Conservation (phyloP, 2,113 vertebrate species). For the Tetraodon nigroviridis region DNA sequence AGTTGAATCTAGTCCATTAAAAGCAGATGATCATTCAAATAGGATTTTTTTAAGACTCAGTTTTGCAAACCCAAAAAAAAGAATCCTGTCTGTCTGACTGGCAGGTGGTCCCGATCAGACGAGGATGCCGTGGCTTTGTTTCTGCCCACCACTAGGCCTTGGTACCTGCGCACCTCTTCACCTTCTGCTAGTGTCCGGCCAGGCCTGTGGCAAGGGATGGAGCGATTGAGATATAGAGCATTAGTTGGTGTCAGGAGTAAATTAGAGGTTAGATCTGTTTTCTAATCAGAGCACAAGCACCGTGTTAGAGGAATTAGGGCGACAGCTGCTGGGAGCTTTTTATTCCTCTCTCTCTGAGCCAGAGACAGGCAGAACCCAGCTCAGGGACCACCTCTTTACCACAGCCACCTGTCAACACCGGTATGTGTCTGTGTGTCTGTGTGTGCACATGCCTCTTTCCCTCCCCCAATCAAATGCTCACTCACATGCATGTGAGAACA, state of each 20-base stretch:
- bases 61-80: too few species aligned
- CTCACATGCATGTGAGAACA: conserved; percentile 38
- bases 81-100: too few species aligned
- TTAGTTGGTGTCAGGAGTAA: conserved; percentile 92
- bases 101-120: background rate
- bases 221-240: conserved; percentile 87
- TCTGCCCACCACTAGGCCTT: background rate
- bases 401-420: conserved; percentile 70
- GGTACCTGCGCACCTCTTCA: background rate
- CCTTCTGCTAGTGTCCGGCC: conserved; percentile 45
- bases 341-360: conserved; percentile 73
- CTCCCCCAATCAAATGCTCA: conserved; percentile 18
- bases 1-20: too few species aligned
- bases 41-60: too few species aligned
- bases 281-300: conserved; percentile 97
- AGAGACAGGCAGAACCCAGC: conserved; percentile 71
- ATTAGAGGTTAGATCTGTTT: conserved; percentile 94
- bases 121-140: background rate
- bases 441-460: conserved; percentile 26
- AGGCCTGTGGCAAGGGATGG: conserved; percentile 41
- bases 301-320: conserved; percentile 94
- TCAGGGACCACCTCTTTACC: conserved; percentile 73
- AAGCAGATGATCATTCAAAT: too few species aligned
- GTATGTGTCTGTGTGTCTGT: conserved; percentile 11
- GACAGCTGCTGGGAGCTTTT: conserved; percentile 87